Evolutionary conservation across 2,797 vertebrate species (phyloP).

Genomic region (Fringilla coelebs): DNA sequence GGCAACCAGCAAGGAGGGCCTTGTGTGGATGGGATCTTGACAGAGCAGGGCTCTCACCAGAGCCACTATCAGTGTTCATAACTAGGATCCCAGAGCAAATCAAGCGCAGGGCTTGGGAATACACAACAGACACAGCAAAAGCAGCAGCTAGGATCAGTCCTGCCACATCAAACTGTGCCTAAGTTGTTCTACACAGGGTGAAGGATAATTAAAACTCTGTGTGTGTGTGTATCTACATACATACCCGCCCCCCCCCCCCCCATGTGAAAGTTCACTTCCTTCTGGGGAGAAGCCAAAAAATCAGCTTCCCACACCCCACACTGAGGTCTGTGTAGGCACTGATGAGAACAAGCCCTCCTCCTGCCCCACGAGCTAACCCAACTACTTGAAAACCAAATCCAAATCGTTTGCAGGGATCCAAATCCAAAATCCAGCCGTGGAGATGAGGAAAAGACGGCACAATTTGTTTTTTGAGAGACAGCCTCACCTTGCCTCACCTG

Average conservation of each 20-base stretch:
- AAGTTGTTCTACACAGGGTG: background rate
- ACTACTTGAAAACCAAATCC: background rate
- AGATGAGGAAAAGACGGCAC: background rate
- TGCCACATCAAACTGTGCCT: background rate
- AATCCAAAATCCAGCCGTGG: background rate
- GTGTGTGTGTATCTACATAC: background rate
- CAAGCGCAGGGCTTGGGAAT: background rate
- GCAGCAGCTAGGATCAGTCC: background rate
- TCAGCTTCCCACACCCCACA: background rate
- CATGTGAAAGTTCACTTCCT: background rate
- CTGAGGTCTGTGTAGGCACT: background rate
- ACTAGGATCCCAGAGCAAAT: background rate
- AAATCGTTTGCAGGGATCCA: background rate
- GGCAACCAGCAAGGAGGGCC: fast-evolving
- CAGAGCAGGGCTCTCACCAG: background rate
- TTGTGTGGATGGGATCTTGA: background rate
- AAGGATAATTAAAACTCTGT: background rate
- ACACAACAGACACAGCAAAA: background rate
- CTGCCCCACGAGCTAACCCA: background rate
- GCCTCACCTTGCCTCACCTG: background rate
- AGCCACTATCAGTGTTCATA: background rate
- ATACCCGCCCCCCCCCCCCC: background rate
- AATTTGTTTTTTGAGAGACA: background rate
- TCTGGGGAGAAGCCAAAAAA: background rate
- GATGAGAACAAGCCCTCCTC: fast-evolving